phyloP scores from a whole-genome alignment of 2,797 vertebrate species.

The Streptopelia turtur region DNA sequence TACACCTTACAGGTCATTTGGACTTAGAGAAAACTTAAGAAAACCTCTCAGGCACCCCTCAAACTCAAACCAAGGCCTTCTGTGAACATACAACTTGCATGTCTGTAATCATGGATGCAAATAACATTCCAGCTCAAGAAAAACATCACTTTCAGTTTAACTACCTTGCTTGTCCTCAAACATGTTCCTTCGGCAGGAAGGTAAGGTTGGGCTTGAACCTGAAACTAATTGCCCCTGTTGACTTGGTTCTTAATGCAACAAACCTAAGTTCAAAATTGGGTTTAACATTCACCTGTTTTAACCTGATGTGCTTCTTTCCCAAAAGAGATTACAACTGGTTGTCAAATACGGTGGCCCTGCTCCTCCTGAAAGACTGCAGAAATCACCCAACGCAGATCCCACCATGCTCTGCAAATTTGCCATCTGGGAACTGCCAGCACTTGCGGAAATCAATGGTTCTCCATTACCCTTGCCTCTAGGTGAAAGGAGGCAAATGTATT shows the following conservation, averaged over 20 bases:
- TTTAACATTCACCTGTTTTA: neutral
- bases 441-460: constrained; percentile 5
- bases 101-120: neutral
- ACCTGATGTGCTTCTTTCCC: neutral
- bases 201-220: neutral
- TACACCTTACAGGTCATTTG: neutral
- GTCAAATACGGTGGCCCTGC: neutral
- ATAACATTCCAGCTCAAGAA: neutral
- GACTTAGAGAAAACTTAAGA: neutral
- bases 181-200: neutral
- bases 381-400: neutral
- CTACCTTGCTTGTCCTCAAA: neutral
- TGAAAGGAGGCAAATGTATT: neutral
- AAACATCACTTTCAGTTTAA: neutral
- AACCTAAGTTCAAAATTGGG: neutral
- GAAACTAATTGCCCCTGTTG: neutral
- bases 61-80: neutral
- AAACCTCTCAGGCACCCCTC: neutral
- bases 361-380: neutral
- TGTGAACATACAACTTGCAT: neutral
- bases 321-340: neutral
- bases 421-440: neutral
- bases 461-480: neutral
- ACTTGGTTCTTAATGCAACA: neutral
- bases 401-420: neutral